Evolutionary conservation across 2,113 vertebrate species (phyloP).

Genomic region (Grantiella picta): DNA sequence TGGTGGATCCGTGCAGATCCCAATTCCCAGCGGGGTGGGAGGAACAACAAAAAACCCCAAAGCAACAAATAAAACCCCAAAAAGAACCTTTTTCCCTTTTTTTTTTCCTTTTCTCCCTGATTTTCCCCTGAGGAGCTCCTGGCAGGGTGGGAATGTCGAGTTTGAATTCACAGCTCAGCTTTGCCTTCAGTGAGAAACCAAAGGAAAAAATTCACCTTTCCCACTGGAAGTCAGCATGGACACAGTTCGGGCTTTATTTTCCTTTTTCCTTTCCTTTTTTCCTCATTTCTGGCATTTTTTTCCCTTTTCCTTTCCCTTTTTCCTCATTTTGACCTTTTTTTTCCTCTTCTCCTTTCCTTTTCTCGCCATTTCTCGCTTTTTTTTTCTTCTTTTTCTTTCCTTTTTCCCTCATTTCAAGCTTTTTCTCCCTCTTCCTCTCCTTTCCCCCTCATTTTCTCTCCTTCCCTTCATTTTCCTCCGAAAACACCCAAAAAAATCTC

Average conservation of each 20-base stretch:
- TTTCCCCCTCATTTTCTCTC: too few species aligned
- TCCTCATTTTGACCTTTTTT: too few species aligned
- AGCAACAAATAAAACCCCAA: neutral
- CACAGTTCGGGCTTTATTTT: neutral
- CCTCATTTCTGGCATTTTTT: too few species aligned
- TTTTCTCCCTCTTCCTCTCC: too few species aligned
- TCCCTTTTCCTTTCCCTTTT: too few species aligned
- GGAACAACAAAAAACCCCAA: neutral
- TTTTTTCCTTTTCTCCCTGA: neutral
- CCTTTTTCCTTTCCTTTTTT: too few species aligned
- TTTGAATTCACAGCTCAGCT: conserved; percentile 45
- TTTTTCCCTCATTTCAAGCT: too few species aligned
- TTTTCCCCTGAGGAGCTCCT: conserved; percentile 1
- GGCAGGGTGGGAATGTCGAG: neutral
- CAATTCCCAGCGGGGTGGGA: neutral
- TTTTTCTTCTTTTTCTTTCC: too few species aligned
- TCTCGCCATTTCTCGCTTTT: too few species aligned
- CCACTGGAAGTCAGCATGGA: neutral
- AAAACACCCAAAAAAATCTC: neutral
- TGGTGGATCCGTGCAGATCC: neutral
- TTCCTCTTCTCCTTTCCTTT: too few species aligned
- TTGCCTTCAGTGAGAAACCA: conserved; percentile 75
- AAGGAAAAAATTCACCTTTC: conserved; percentile 52
- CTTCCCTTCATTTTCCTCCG: neutral
- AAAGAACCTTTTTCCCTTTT: neutral